These are phyloP conservation scores for Eupithecia exiguata DNA, from an alignment of 2,888 invertebrate species.

Conservation along the genomic window DNA sequence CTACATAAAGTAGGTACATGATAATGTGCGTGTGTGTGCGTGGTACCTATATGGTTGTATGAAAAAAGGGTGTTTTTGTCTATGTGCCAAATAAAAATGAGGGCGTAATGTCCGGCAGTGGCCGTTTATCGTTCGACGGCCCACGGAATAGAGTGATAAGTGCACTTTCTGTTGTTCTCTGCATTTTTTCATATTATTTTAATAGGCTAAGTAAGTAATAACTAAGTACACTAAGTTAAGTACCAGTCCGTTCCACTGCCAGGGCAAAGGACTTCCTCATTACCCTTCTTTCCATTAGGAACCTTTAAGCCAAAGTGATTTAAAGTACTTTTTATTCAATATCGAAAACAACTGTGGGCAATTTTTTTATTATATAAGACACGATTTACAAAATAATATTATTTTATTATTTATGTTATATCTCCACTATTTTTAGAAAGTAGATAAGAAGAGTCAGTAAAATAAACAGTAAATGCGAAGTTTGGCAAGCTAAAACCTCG, in stretches of 20 bases:
- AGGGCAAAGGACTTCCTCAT: neutral
- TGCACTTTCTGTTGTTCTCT: slow-evolving; percentile 26
- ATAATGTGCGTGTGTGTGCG: slow-evolving; percentile 58
- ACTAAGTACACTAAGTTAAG: no score
- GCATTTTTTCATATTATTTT: neutral
- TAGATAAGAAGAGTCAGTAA: neutral
- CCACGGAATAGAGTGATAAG: slow-evolving; percentile 54
- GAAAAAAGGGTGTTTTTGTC: slow-evolving; percentile 82
- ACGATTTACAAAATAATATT: neutral
- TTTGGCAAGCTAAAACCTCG: slow-evolving; percentile 6
- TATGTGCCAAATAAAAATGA: slow-evolving; percentile 84
- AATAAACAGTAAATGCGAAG: neutral
- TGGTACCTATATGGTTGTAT: slow-evolving; percentile 65
- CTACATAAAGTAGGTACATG: slow-evolving; percentile 49
- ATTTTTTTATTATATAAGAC: neutral
- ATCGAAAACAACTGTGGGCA: neutral
- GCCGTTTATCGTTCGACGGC: slow-evolving; percentile 70
- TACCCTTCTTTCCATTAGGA: no score
- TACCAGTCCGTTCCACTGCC: no score
- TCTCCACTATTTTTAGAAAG: neutral
- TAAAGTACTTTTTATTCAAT: no score
- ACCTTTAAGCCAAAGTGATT: neutral
- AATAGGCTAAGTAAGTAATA: no score
- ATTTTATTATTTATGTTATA: neutral
- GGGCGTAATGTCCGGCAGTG: slow-evolving; percentile 80